phyloP scores from a whole-genome alignment of 64 coral and sea anemone genomes.

The Actinia tenebrosa region DNA sequence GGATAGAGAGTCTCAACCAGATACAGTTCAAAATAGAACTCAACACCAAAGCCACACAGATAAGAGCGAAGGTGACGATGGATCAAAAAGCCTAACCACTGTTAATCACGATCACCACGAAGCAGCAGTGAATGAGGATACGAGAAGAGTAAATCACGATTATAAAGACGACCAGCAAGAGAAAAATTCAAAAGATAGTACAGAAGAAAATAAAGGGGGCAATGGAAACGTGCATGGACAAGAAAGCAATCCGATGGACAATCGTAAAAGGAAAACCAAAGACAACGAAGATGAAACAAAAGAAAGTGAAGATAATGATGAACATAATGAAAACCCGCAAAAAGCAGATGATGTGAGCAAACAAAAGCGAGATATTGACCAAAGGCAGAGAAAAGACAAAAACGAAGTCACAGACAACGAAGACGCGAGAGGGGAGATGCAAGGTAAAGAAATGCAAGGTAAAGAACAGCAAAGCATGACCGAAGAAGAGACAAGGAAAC shows the following conservation, averaged over 20 bases:
- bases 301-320: neutral
- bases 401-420: neutral
- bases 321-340: neutral
- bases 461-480: neutral
- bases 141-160: neutral
- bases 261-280: no score
- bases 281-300: neutral
- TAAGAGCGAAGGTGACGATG: neutral
- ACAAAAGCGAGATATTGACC: neutral
- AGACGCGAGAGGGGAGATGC: neutral
- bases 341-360: neutral
- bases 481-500: neutral
- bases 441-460: neutral
- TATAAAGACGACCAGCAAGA: neutral
- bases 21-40: neutral
- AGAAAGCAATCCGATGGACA: neutral
- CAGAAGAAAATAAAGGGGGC: neutral
- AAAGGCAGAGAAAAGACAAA: neutral
- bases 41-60: neutral
- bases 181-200: neutral
- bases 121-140: neutral
- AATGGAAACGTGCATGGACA: neutral
- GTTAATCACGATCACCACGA: neutral
- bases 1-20: neutral
- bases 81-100: neutral